Base-by-base conservation (phyloP, 2,888 invertebrate genomes). In the Argynnis bischoffii region DNA sequence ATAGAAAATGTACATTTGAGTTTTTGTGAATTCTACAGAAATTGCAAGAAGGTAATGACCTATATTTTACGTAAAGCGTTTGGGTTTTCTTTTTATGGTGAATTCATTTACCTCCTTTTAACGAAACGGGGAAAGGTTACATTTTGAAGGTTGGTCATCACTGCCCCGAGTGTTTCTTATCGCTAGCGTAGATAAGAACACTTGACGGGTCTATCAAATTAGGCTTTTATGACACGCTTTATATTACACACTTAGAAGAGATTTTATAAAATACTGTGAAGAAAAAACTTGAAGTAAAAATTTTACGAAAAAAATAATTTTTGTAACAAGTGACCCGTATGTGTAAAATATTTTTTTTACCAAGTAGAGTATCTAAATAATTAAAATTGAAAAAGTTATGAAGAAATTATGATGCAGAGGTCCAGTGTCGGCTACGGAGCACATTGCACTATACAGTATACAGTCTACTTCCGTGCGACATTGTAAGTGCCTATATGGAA, bases 401-500 rank as follows among this genome's bases (percentile, higher is more conserved):
- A 48, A 61, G 18, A 16, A 51, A 35, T 50, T 60, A 26, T 48
- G 51, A 31, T 51, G 61, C 61, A 41, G 51, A 51, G 61, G 35
- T 51, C 51, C 18, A 35, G 48, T 26, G 31, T 35, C 64, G 53
- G 53, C n/a, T 68, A 68, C 64, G 55, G 50, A 41, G 67, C 59
- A 26, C 59, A 60, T 47, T 21, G 51, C 60, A 35, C 61, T 16
- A 47, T 61, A 61, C 50, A 61, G 31, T 16, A 47, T 61, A 61
- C 50, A 61, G 31, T 55, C 67, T 63, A 65, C 64, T 67, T 69
- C 69, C 63, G 69, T 61, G 73, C 67, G 74, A 72, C 70, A 63
- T 67, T 70, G 67, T 70, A 69, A 72, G 74, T 72, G 73, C 73
- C 66, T 72, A 66, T 66, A 71, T 74, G 74, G 74, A 72, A 71